Conservation (phyloP, 1,140 invertebrate species). For the Lasioglossum baleicum region DNA sequence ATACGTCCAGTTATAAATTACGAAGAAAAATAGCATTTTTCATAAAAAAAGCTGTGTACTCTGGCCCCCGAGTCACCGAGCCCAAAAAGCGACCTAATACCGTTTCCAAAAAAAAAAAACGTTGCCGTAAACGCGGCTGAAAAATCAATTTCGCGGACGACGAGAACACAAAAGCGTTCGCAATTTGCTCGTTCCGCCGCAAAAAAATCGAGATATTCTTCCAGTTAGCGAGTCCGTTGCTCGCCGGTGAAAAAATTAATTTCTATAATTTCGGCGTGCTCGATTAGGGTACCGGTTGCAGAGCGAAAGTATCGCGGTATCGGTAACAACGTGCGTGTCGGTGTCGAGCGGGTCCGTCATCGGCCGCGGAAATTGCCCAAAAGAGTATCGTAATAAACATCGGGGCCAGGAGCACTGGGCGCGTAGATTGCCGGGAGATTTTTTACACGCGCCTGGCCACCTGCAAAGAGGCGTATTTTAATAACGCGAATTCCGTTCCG, state of each 20-base stretch:
- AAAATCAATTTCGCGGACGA: too few relatives aligned
- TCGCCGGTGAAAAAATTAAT: not conserved
- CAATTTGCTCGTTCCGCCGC: too few relatives aligned
- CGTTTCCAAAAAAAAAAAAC: too few relatives aligned
- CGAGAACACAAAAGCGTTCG: too few relatives aligned
- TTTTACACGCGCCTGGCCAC: conserved; percentile 38
- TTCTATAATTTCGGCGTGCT: not conserved
- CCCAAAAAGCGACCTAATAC: too few relatives aligned
- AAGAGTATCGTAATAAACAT: conserved; percentile 37
- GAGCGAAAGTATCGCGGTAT: not conserved
- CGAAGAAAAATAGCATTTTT: too few relatives aligned
- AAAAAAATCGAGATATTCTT: too few relatives aligned
- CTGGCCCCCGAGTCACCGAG: too few relatives aligned
- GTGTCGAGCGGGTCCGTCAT: not conserved
- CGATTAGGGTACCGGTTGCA: not conserved
- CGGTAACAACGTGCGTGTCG: not conserved
- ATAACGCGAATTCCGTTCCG: conserved; percentile 59
- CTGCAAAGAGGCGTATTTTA: conserved; percentile 53
- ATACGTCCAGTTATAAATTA: too few relatives aligned
- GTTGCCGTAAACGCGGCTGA: too few relatives aligned
- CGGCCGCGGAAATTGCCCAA: conserved; percentile 21
- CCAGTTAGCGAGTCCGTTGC: too few relatives aligned
- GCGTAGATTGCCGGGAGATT: conserved; percentile 31
- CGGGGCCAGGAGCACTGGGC: conserved; percentile 14
- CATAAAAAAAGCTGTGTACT: too few relatives aligned